A percentile compares a stretch with the other conserved stretches of the same genome.
Evolutionary conservation across 2,113 vertebrate species (phyloP).

Genomic region (Prunella fulvescens): DNA sequence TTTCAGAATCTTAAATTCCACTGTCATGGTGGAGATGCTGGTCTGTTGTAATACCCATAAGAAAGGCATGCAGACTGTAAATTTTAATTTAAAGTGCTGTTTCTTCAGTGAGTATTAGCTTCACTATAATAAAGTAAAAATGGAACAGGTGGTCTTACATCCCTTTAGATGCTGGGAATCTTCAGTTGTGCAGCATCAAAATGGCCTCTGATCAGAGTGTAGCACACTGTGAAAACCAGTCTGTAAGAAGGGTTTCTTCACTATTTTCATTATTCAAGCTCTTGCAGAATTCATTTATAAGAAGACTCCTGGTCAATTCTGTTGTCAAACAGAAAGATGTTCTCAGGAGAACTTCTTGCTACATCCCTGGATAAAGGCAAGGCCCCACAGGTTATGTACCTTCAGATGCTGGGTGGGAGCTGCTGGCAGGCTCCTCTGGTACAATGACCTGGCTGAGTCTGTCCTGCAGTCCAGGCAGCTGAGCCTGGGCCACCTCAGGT

Average conservation of each 20-base stretch:
- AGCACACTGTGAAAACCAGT: neutral
- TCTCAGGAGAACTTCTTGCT: neutral
- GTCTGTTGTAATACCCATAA: neutral
- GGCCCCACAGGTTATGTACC: rapidly evolving
- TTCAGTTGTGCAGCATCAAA: neutral
- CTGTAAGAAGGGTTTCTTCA: neutral
- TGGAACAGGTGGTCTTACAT: neutral
- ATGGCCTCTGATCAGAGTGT: neutral
- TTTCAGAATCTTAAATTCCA: neutral
- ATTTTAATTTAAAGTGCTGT: neutral
- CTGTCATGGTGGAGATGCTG: neutral
- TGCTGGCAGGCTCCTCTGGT: neutral
- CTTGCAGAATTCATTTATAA: neutral
- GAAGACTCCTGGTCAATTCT: neutral
- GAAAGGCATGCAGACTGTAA: neutral
- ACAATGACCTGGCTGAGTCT: neutral
- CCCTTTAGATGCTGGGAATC: neutral
- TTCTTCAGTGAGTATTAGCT: neutral
- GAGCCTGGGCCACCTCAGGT: neutral
- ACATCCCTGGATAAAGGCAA: neutral
- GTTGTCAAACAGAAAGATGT: neutral
- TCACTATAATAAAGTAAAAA: neutral
- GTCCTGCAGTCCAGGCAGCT: neutral
- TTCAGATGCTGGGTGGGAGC: neutral
- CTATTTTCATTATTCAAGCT: neutral